Base-by-base conservation (phyloP, 2,113 vertebrate species). In the Oophaga pumilio region DNA sequence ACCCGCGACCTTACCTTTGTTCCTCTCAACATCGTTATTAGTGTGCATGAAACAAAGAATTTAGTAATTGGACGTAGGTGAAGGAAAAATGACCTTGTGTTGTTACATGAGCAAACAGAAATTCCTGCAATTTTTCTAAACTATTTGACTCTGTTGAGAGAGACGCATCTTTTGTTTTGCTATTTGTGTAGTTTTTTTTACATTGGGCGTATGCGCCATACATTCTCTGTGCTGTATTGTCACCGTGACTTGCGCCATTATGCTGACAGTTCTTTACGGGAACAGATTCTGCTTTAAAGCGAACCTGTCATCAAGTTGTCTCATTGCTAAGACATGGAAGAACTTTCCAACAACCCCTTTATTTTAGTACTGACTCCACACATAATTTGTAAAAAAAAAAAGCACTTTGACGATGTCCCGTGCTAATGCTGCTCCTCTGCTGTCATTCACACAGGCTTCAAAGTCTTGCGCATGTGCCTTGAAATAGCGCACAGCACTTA, bases 1-100 rank as follows among this genome's bases (percentile, higher is more conserved):
- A 92, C 91, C 92, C 92, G 91, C 92, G 92, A 93, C 91, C 69
- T 73, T 91, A 89, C 90, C 90, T 93, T 93, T 94, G 91, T 92
- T 93, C 90, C 60, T 17, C 91, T 86, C 86, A 66, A 91, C 93
- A 94, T 90, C 91, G 87, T 93, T 92, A 91, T 64, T 90, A 90
- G 85, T 79, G 81, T 20, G 76, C 87, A 89, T 82, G 90, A 92
- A 88, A 92, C 90, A 93, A 80, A 92, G 92, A 91, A 90, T 80
- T 90, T 91, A 92, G 90, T 92, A 91, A 92, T 92, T 92, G 90
- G 85, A 91, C 87, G 91, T 82, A 89, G 90, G 89, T 90, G 90
- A 93, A 91, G 92, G 93, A 89, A 91, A 85, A 92, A 89, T 94
- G 90, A 89, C 91, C 91, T 90, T 91, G 90, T 91, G 91, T 92